These are phyloP conservation scores for Hetaerina americana DNA, from an alignment of 1,140 invertebrate genomes.

Conservation along the genomic window DNA sequence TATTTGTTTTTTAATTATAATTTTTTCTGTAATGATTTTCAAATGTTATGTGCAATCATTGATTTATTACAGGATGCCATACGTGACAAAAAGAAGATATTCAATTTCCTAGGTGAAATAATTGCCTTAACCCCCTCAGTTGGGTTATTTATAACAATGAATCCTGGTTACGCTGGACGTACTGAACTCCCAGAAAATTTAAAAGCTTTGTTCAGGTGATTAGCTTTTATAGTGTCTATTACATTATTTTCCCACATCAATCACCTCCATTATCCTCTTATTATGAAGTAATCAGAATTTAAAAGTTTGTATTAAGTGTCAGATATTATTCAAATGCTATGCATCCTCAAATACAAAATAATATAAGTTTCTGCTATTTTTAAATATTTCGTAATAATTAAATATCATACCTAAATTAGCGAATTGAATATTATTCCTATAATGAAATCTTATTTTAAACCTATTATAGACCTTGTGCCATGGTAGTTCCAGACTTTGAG, in stretches of 20 bases:
- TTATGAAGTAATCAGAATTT: too few relatives aligned
- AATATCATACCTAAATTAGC: background rate
- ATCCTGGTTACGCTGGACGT: conserved; percentile 78
- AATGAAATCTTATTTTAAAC: too few relatives aligned
- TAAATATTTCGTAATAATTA: background rate
- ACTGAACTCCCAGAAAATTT: conserved; percentile 77
- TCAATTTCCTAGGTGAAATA: conserved; percentile 72
- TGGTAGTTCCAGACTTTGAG: conserved; percentile 89
- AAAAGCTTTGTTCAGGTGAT: conserved; percentile 49
- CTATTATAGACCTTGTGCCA: conserved; percentile 69
- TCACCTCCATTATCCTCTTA: too few relatives aligned
- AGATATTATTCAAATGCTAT: conserved; percentile 23
- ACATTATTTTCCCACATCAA: too few relatives aligned
- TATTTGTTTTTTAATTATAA: too few relatives aligned
- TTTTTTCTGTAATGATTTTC: too few relatives aligned
- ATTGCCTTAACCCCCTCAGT: conserved; percentile 63
- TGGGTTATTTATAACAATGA: conserved; percentile 92
- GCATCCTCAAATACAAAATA: conserved; percentile 12
- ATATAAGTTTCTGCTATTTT: background rate
- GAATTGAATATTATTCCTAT: too few relatives aligned
- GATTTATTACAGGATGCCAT: conserved; percentile 56
- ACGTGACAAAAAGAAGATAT: conserved; percentile 59
- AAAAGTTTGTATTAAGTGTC: conserved; percentile 20
- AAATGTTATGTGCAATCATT: background rate
- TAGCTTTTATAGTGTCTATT: too few relatives aligned